Percentiles rank a stretch among this genome's conserved stretches.
Evolutionary conservation across 1,140 invertebrate species (phyloP).

Genomic region (Bombyx mandarina): DNA sequence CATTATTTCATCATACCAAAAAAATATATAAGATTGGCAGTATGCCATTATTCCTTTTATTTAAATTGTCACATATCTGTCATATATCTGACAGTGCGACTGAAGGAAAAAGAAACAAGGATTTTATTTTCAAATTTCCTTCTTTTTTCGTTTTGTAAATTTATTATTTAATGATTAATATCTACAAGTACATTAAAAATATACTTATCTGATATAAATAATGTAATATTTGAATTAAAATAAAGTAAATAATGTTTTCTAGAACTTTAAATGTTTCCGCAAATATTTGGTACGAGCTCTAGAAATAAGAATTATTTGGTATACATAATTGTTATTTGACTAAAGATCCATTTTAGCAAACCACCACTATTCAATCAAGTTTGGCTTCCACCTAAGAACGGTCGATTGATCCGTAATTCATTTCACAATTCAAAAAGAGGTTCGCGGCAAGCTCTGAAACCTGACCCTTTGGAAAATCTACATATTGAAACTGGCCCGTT

Average conservation of each 20-base stretch:
- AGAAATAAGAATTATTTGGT: conserved; percentile 1
- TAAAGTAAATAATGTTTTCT: conserved; percentile 46
- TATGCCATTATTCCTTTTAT: neutral
- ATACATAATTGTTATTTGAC: conserved; percentile 7
- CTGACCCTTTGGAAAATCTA: conserved; percentile 41
- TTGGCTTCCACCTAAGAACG: conserved; percentile 23
- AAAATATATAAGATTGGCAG: neutral
- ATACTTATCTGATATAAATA: conserved; percentile 8
- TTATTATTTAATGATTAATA: neutral
- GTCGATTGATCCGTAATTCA: conserved; percentile 36
- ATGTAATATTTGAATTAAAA: conserved; percentile 18
- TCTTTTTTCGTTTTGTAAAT: neutral
- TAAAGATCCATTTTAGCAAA: conserved; percentile 33
- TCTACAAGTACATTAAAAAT: neutral
- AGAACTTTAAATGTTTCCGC: conserved; percentile 48
- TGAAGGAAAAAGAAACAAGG: neutral
- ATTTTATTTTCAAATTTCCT: neutral
- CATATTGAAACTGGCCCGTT: conserved; percentile 52
- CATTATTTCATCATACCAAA: neutral
- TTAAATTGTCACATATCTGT: neutral
- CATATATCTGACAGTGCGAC: neutral
- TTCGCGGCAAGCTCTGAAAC: conserved; percentile 17
- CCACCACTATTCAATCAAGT: conserved; percentile 27
- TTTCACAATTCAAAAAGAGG: conserved; percentile 40
- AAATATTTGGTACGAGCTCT: conserved; percentile 35